These are phyloP conservation scores for Tillus elongatus DNA, from an alignment of 2,888 invertebrate genomes.

Conservation along the genomic window DNA sequence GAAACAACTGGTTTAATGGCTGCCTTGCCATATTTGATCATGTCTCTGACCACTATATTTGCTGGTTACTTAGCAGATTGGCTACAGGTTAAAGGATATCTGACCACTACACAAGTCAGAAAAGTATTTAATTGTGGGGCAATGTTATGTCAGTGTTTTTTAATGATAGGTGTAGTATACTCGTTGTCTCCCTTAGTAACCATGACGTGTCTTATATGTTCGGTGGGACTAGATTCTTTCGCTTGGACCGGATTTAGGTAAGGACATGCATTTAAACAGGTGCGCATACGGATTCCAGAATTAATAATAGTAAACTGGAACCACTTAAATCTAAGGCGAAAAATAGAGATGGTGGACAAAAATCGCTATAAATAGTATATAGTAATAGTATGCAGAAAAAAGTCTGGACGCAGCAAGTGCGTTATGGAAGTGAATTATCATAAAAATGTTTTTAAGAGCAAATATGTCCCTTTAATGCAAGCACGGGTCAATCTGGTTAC, in stretches of 20 bases:
- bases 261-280: too few relatives aligned
- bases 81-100: slow-evolving; percentile 50
- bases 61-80: slow-evolving; percentile 64
- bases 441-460: too few relatives aligned
- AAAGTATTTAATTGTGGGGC: neutral
- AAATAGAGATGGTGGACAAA: too few relatives aligned
- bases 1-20: neutral
- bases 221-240: neutral
- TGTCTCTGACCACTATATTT: neutral
- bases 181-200: neutral
- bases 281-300: too few relatives aligned
- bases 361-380: neutral
- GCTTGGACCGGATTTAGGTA: slow-evolving; percentile 83
- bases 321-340: too few relatives aligned
- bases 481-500: too few relatives aligned
- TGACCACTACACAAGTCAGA: slow-evolving; percentile 52
- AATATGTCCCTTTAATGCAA: too few relatives aligned
- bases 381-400: neutral
- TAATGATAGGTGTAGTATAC: neutral
- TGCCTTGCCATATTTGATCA: neutral
- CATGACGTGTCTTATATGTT: neutral
- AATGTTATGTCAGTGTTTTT: neutral
- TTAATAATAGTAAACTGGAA: too few relatives aligned
- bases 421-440: too few relatives aligned
- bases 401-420: too few relatives aligned